phyloP scores from a whole-genome alignment of 2,888 invertebrate genomes.

The Tiliacea citrago region DNA sequence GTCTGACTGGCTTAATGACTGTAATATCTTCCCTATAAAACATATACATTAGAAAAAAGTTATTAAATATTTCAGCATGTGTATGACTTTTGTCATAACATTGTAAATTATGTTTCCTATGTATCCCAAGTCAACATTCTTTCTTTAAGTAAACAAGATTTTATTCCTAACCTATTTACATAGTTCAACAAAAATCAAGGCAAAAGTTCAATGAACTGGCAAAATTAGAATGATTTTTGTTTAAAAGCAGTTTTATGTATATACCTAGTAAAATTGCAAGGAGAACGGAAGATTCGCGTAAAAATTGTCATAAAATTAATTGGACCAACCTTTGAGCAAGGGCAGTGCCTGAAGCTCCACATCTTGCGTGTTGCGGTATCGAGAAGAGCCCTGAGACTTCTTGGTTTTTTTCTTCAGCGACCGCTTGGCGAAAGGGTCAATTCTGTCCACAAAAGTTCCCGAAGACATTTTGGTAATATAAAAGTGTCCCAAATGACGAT shows the following conservation, averaged over 20 bases:
- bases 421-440: constrained; percentile 99
- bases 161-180: constrained; percentile 66
- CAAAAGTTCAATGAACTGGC: constrained; percentile 71
- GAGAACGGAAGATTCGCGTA: constrained; percentile 31
- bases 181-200: constrained; percentile 62
- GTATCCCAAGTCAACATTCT: constrained; percentile 18
- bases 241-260: constrained; percentile 23
- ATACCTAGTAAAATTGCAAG: constrained; percentile 18
- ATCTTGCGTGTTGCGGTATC: constrained; percentile 99
- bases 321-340: constrained; percentile 97
- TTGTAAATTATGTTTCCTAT: constrained; percentile 4
- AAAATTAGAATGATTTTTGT: constrained; percentile 44
- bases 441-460: constrained; percentile 99
- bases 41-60: no score
- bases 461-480: constrained; percentile 92
- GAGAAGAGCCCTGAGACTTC: constrained; percentile 99
- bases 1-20: background rate
- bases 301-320: constrained; percentile 40
- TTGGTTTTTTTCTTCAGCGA: constrained; percentile 99
- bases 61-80: constrained; percentile 8
- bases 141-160: constrained; percentile 58
- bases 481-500: constrained; percentile 89
- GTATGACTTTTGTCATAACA: constrained; percentile 2
- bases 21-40: background rate
- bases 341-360: constrained; percentile 99